Base-by-base conservation (phyloP, 1,140 invertebrate genomes). In the Lucilia sericata region DNA sequence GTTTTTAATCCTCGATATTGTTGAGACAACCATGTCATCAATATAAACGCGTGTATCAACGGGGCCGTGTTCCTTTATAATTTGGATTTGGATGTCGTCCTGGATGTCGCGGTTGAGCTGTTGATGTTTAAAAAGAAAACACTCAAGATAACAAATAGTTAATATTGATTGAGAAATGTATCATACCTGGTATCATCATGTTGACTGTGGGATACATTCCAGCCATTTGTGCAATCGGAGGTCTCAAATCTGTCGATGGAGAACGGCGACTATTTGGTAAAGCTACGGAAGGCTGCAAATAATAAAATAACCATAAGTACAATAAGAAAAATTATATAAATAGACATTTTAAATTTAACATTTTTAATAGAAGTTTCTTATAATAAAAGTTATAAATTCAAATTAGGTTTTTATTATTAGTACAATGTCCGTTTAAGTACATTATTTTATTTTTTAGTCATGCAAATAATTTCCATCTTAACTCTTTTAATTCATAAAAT, bases 41-140 rank as follows among this genome's bases (percentile, higher is more conserved):
- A 51, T 80, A 51, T 49, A 80, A 80, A n/a, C 76, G 36, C 42
- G 42, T 21, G 19, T 49, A 80, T 80, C 76, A 84, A 75, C 84
- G 84, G 81, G 89, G 89, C 86, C 89, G 90, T 82, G 89, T 88
- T 65, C 89, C 89, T 82, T 91, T 91, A 84, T 91, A 91, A 85
- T 91, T 91, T 47, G 89, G 89, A 87, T 91, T 91, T 75, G 89
- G 89, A 88, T 91, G 89, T 84, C 89, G 89, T 76, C 88, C 88
- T 82, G 87, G 89, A 86, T 89, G 89, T 85, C 89, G 88, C 84
- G 88, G 87, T 55, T 87, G 87, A 78, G 89, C 89, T 91, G 82
- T 0, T 82, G 13, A 70, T 36, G 65, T 21, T 65, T 51, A 82
- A n/a, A 25, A 36, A 82, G 17, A 25, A 82, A 82, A 30, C 17